Base-by-base conservation (phyloP, 1,140 invertebrate species). In the Idris sp. region DNA sequence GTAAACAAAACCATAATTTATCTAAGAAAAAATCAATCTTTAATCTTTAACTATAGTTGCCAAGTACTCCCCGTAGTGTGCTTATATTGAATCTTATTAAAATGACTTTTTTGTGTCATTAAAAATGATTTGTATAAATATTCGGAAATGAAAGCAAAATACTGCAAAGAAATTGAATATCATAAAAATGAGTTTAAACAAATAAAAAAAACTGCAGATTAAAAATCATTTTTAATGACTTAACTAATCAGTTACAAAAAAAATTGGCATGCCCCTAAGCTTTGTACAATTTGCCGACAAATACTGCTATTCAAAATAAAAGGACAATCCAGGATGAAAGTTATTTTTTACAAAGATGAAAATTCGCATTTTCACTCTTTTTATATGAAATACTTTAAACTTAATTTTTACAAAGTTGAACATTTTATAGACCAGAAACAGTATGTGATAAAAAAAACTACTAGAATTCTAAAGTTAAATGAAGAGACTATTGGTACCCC, bases 1-100 rank as follows among this genome's bases (percentile, higher is more conserved):
- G 94, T 95, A 90, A 88, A n/a, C n/a, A n/a, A 87, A 81, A 19
- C 40, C 10, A 4, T 9, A 3, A 18, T 25, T 38, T 13, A 8
- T 25, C 11, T 30, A 10, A 43, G 62, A 51, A 43, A 15, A 9
- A 14, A 33, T 53, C 31, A 33, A 58, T 44, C 15, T 48, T 62
- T 61, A 56, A 62, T 74, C 38, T 26, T 36, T 43, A 76, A 71
- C 61, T 64, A 71, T 59, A 53, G 28, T 51, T 68, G 58, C 67
- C 58, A 68, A 62, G 26, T 67, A 64, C 43, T 16, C 46, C 51
- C 44, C 33, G 62, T 78, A 74, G 67, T 68, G 38, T 58, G 59
- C 68, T 75, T 74, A 44, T 74, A 68, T 72, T 51, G 36, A 76
- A 49, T 49, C 19, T 65, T 13, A 65, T 69, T 71, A 44, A 41